phyloP scores from a whole-genome alignment of 1,140 invertebrate species.

The Heliconius congener region DNA sequence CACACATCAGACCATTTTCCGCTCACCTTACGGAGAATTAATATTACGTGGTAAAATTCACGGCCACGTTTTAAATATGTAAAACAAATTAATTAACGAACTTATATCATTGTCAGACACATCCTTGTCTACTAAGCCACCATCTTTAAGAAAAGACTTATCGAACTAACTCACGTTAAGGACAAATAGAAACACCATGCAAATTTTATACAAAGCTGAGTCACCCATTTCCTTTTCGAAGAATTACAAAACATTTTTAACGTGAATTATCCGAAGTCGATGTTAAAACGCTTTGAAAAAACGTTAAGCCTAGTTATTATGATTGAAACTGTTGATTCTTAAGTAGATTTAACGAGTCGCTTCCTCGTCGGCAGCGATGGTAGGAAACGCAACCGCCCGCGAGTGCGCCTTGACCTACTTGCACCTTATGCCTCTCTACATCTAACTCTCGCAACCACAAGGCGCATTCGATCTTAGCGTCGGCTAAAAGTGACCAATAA shows the following conservation, averaged over 20 bases:
- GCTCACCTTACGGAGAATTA: background rate
- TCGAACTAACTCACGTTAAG: too few species aligned
- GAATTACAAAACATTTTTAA: background rate
- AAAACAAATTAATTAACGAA: too few species aligned
- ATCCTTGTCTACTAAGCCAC: too few species aligned
- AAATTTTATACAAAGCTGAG: background rate
- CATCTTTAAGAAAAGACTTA: too few species aligned
- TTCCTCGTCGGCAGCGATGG: conserved; percentile 57
- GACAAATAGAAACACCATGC: background rate
- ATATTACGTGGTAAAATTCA: too few species aligned
- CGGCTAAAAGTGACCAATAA: background rate
- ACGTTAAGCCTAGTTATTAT: background rate
- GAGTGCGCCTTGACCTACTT: conserved; percentile 73
- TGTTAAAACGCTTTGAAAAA: background rate
- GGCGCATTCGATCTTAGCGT: conserved; percentile 31
- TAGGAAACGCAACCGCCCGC: conserved; percentile 67
- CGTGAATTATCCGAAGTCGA: background rate
- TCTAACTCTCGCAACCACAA: conserved; percentile 46
- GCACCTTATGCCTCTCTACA: conserved; percentile 45
- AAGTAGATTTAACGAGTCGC: conserved; percentile 60
- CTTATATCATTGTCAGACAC: too few species aligned
- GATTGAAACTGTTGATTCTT: conserved; percentile 46
- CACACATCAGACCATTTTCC: background rate
- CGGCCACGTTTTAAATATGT: too few species aligned
- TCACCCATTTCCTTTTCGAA: background rate